Conservation (phyloP, 2,113 vertebrate genomes). For the Aphelocoma coerulescens region DNA sequence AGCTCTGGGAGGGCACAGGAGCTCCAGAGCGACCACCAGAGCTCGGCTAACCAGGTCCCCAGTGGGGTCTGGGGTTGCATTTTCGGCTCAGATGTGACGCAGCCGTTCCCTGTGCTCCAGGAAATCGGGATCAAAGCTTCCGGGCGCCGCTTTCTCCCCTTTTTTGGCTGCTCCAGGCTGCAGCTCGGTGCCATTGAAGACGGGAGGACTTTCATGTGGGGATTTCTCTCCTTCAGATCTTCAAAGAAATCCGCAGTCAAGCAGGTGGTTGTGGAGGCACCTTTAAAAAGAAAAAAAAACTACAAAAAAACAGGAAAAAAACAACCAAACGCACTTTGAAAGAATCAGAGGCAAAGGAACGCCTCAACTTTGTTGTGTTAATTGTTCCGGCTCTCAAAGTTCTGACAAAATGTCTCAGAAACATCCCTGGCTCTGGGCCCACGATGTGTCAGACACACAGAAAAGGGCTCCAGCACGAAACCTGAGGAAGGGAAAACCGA, state of each 20-base stretch:
- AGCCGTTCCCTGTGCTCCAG: not conserved
- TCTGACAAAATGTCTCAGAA: not conserved
- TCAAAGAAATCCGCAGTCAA: conserved; percentile 53
- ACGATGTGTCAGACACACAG: not conserved
- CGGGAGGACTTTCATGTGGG: conserved; percentile 23
- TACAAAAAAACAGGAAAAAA: too few relatives aligned
- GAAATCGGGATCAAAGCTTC: conserved; percentile 10
- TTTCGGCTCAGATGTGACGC: not conserved
- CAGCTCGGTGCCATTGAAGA: not conserved
- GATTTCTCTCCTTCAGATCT: conserved; percentile 52
- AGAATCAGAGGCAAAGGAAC: not conserved
- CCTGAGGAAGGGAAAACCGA: not conserved
- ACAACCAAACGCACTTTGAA: not conserved
- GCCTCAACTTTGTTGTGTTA: conserved; percentile 34
- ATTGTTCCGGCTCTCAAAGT: not conserved
- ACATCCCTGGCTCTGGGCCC: not conserved
- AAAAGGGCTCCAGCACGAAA: not conserved
- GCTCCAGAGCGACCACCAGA: not conserved
- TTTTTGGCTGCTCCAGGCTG: not conserved
- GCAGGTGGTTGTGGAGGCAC: not conserved
- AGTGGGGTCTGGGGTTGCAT: fast-evolving
- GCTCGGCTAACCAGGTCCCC: fast-evolving
- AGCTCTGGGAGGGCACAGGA: not conserved
- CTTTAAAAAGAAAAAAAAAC: not conserved
- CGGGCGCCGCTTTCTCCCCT: not conserved